Percentiles rank a stretch among this genome's conserved stretches.
phyloP scores from a whole-genome alignment of 2,888 invertebrate genomes.

The Eristalis pertinax region DNA sequence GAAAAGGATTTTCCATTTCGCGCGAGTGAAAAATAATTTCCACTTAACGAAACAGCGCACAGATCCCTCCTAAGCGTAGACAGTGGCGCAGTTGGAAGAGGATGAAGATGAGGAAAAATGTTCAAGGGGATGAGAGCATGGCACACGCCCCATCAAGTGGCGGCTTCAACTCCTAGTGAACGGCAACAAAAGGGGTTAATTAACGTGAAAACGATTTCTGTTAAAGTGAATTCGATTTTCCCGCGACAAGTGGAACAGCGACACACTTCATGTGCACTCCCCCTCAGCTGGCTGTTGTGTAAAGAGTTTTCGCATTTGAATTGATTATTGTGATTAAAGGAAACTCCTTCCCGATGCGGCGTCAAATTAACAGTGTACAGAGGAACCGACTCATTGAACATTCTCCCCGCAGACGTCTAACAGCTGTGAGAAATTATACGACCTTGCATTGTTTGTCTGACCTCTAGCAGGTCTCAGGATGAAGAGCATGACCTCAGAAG shows the following conservation, averaged over 20 bases:
- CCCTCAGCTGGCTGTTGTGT: neutral
- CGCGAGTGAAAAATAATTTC: slow-evolving; percentile 64
- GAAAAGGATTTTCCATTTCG: slow-evolving; percentile 54
- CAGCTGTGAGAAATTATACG: no score
- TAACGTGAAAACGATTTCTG: slow-evolving; percentile 75
- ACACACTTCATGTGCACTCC: slow-evolving; percentile 27
- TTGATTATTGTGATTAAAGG: slow-evolving; percentile 43
- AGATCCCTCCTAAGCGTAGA: slow-evolving; percentile 39
- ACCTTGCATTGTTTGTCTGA: no score
- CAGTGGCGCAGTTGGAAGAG: neutral
- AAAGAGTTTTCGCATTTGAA: slow-evolving; percentile 38
- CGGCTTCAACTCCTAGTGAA: slow-evolving; percentile 38
- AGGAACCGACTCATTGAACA: neutral
- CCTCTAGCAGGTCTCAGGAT: no score
- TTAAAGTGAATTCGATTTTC: slow-evolving; percentile 75
- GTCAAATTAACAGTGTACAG: neutral
- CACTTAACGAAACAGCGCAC: slow-evolving; percentile 56
- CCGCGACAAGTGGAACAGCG: slow-evolving; percentile 24
- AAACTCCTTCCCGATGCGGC: neutral
- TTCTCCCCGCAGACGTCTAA: no score
- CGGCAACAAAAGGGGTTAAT: slow-evolving; percentile 74
- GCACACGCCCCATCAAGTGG: slow-evolving; percentile 12
- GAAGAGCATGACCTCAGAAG: neutral
- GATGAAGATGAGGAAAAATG: neutral
- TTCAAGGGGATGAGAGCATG: neutral